These are phyloP conservation scores for Teleopsis dalmanni DNA, from an alignment of 1,140 invertebrate genomes.

Conservation along the genomic window DNA sequence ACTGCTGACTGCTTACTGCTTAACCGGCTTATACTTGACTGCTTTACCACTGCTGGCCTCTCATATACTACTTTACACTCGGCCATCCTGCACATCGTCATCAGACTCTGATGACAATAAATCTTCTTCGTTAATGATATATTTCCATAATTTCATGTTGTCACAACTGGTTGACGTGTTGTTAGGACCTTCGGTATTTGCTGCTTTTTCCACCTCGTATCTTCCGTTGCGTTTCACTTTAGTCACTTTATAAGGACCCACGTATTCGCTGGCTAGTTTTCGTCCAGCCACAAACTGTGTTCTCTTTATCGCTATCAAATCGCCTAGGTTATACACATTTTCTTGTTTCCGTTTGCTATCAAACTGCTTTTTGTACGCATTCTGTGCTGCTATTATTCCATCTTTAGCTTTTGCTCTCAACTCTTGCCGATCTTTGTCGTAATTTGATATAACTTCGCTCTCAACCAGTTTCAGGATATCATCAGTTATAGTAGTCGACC, in stretches of 20 bases:
- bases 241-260: conserved; percentile 5
- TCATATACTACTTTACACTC: conserved; percentile 12
- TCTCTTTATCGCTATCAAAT: conserved; percentile 37
- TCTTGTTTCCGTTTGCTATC: conserved; percentile 18
- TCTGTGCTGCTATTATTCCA: background rate
- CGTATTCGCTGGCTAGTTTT: background rate
- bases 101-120: conserved; percentile 2
- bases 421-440: background rate
- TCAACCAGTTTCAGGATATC: conserved; percentile 18
- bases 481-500: background rate
- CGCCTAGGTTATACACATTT: conserved; percentile 23
- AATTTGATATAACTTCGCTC: conserved; percentile 21
- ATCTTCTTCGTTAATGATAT: background rate
- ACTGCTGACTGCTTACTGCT: too few species aligned
- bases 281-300: conserved; percentile 27
- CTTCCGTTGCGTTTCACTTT: background rate
- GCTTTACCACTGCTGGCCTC: too few species aligned
- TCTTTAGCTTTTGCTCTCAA: background rate
- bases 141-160: background rate
- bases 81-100: conserved; percentile 6
- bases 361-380: background rate
- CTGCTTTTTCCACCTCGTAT: background rate
- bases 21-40: too few species aligned
- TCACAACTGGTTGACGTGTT: background rate
- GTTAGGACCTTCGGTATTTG: background rate